Base-by-base conservation (phyloP, 2,888 invertebrate species). In the Oxycera nigricornis region DNA sequence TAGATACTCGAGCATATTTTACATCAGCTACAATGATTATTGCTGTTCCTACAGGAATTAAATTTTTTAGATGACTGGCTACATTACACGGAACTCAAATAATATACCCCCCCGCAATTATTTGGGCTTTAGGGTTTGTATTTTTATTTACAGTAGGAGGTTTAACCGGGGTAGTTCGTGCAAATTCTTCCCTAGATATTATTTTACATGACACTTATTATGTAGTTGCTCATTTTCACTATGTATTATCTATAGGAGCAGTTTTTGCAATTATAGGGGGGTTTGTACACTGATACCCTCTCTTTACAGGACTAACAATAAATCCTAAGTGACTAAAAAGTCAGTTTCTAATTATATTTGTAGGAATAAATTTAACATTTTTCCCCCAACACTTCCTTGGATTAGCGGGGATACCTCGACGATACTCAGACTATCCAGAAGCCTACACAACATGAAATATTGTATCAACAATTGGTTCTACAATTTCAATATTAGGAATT, bases 1-100 rank as follows among this genome's bases (percentile, higher is more conserved):
- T 93, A 75, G 93, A 94, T 85, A 92, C 92, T 0, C 92, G 93
- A 84, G 93, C 93, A 24, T 94, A 94, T 83, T 94, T 94, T 84
- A 94, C 93, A 0, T 91, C 93, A 59, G 93, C 92, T 0, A 94
- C 93, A 20, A 93, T 93, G 90, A 91, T 94, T 88, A 94, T 94
- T 92, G 93, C 92, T 0, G 89, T 94, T 0, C 93, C 94, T 0
- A 94, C 94, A 20, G 94, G 93, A 79, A 92, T 94, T 88, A 94
- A 94, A 89, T 89, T 94, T 86, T 93, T 93, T 86, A 91, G 91
- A 31, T 93, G 92, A 89, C 80, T 92, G 85, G 90, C 91, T 0
- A 91, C 91, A 14, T 78, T 92, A 24, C 88, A 90, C 81, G 92
- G 92, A 78, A 86, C 88, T 28, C 88, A 89, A 87, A 82, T 92